Evolutionary conservation across 2,113 vertebrate species (phyloP).

Genomic region (Burhinus oedicnemus): DNA sequence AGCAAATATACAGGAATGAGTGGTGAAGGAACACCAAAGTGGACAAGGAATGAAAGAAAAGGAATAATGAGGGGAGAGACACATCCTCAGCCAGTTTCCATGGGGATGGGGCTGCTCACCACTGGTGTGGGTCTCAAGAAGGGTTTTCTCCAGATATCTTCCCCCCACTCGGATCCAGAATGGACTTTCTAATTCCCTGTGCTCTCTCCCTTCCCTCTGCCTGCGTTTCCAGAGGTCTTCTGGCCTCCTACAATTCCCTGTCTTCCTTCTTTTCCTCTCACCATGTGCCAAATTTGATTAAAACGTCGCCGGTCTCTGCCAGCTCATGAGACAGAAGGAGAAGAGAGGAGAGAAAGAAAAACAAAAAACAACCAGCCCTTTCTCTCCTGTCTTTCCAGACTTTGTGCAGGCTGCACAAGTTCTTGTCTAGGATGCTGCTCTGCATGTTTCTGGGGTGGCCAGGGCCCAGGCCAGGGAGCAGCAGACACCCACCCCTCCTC

Average conservation of each 20-base stretch:
- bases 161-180: fast-evolving
- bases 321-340: not conserved
- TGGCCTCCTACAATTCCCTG: not conserved
- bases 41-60: not conserved
- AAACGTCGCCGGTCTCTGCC: not conserved
- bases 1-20: not conserved
- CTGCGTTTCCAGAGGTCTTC: not conserved
- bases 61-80: fast-evolving
- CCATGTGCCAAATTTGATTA: not conserved
- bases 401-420: not conserved
- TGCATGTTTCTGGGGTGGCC: fast-evolving
- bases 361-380: not conserved
- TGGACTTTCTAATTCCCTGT: not conserved
- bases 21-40: not conserved
- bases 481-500: not conserved
- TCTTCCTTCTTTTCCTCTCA: not conserved
- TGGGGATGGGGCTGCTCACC: fast-evolving
- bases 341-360: not conserved
- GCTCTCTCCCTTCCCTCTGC: not conserved
- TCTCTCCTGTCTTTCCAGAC: not conserved
- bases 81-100: not conserved
- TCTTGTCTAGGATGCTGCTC: not conserved
- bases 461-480: not conserved
- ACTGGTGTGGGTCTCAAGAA: not conserved
- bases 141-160: not conserved